These are phyloP conservation scores for Trachops cirrhosus DNA, from an alignment of 2,797 vertebrate species.

Conservation along the genomic window DNA sequence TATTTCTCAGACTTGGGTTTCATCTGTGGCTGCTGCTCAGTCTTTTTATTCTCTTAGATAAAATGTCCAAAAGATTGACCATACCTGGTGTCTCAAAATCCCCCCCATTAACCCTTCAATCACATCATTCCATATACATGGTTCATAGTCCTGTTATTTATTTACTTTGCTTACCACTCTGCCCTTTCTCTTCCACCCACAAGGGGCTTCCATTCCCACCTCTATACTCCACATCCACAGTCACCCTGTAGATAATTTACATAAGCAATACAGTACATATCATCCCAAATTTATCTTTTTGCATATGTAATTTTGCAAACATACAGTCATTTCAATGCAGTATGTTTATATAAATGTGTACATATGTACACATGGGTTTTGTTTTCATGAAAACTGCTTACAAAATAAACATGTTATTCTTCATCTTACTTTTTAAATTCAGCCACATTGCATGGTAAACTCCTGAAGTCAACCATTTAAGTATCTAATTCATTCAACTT, in stretches of 20 bases:
- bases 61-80: not conserved
- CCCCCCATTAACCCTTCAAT: not conserved
- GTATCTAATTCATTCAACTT: not conserved
- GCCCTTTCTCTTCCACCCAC: not conserved
- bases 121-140: not conserved
- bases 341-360: not conserved
- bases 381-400: not conserved
- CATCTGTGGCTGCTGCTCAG: not conserved
- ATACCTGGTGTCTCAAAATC: not conserved
- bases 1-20: not conserved
- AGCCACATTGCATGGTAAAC: not conserved
- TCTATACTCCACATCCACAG: not conserved
- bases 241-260: not conserved
- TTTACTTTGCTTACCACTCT: not conserved
- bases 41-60: not conserved
- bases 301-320: not conserved
- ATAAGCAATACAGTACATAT: not conserved
- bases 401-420: not conserved
- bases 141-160: not conserved
- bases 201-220: not conserved
- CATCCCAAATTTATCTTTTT: not conserved
- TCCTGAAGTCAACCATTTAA: not conserved
- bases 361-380: not conserved
- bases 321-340: not conserved
- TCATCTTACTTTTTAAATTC: not conserved